phyloP scores from a whole-genome alignment of 2,888 invertebrate genomes.

The Hyposoter didymator region DNA sequence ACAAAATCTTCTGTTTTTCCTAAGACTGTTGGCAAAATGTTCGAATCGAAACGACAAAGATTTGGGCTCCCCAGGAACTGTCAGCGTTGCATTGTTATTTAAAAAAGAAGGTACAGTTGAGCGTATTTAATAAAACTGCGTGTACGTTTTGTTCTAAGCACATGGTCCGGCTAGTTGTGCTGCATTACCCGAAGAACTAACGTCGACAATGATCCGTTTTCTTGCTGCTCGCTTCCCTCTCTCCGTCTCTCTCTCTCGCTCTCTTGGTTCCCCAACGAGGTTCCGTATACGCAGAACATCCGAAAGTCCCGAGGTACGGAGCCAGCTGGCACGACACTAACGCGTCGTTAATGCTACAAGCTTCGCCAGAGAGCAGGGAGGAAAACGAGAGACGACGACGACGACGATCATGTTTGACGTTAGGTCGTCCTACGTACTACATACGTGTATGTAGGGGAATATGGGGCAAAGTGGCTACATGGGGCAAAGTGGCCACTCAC shows the following conservation, averaged over 20 bases:
- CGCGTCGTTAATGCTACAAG: slow-evolving; percentile 44
- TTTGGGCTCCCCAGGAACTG: too few relatives aligned
- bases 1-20: too few relatives aligned
- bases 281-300: slow-evolving; percentile 52
- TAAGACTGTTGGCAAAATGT: too few relatives aligned
- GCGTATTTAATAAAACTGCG: background rate
- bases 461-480: too few relatives aligned
- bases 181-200: slow-evolving; percentile 19
- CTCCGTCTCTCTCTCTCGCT: background rate
- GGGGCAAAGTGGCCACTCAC: too few relatives aligned
- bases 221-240: slow-evolving; percentile 7
- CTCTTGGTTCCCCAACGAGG: slow-evolving; percentile 46
- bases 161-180: slow-evolving; percentile 31
- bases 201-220: slow-evolving; percentile 51
- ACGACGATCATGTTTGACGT: slow-evolving; percentile 43
- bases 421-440: background rate
- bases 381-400: slow-evolving; percentile 47
- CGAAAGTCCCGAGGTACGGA: slow-evolving; percentile 50
- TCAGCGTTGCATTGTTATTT: background rate
- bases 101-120: too few relatives aligned
- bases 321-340: slow-evolving; percentile 67
- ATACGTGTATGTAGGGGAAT: background rate
- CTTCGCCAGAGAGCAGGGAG: slow-evolving; percentile 28
- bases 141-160: background rate
- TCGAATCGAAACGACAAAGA: too few relatives aligned